Percentiles rank a stretch among this genome's conserved stretches.
Conservation (phyloP, 2,888 invertebrate genomes). For the Drosophila macrothrix region DNA sequence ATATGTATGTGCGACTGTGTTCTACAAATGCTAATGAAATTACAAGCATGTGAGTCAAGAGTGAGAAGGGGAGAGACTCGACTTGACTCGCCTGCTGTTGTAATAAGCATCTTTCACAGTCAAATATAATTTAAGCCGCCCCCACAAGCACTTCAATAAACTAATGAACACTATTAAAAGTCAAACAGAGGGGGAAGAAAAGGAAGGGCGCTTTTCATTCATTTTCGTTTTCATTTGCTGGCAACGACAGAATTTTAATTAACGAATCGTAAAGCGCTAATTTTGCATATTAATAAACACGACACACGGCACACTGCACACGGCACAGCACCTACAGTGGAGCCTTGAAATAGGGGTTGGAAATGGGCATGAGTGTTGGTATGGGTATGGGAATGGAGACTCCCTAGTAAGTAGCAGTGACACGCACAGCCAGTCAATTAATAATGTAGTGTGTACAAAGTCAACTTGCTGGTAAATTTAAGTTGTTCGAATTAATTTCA, state of each 20-base stretch:
- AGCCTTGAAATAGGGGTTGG: background rate
- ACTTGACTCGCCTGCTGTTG: background rate
- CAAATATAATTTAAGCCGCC: conserved; percentile 36
- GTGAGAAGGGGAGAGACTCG: background rate
- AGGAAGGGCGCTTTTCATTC: conserved; percentile 1
- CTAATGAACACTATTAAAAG: conserved; percentile 58
- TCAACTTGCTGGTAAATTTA: conserved; percentile 52
- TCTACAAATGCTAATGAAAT: conserved; percentile 55
- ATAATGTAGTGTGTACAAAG: conserved; percentile 48
- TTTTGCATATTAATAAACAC: conserved; percentile 79
- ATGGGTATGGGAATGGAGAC: background rate
- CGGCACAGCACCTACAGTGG: conserved; percentile 27
- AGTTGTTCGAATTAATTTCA: conserved; percentile 72
- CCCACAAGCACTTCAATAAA: conserved; percentile 33
- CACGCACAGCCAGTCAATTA: conserved; percentile 69
- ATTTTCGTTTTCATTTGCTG: conserved; percentile 7
- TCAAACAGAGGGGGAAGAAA: conserved; percentile 8
- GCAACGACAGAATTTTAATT: conserved; percentile 74
- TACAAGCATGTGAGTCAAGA: conserved; percentile 16
- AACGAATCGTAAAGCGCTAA: conserved; percentile 74
- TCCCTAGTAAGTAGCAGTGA: conserved; percentile 2
- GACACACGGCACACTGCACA: conserved; percentile 43
- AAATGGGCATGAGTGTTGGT: background rate
- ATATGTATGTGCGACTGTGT: background rate
- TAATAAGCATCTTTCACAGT: conserved; percentile 35